These are phyloP conservation scores for Therioaphis trifolii DNA, from an alignment of 2,888 invertebrate genomes.

Conservation along the genomic window DNA sequence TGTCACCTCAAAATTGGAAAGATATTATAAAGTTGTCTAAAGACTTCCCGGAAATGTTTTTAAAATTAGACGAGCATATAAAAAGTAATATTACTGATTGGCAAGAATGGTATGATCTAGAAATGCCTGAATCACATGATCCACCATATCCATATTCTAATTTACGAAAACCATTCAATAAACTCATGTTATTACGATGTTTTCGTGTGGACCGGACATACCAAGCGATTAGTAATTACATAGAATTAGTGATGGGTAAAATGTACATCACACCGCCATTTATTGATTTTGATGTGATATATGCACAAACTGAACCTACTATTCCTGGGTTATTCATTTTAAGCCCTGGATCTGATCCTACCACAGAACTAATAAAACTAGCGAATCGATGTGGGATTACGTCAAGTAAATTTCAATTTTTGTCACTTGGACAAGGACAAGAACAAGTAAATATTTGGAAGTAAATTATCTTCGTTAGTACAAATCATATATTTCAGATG, in stretches of 20 bases:
- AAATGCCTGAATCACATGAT: conserved; percentile 79
- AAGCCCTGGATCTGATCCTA: conserved; percentile 94
- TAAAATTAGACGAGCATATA: conserved; percentile 71
- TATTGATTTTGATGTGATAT: conserved; percentile 84
- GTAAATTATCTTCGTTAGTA: background rate
- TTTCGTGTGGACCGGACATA: conserved; percentile 91
- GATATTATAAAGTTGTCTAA: conserved; percentile 79
- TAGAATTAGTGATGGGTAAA: conserved; percentile 85
- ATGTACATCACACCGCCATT: conserved; percentile 90
- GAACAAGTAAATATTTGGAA: conserved; percentile 76
- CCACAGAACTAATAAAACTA: conserved; percentile 84
- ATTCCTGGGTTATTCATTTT: conserved; percentile 93
- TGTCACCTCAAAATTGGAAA: conserved; percentile 84
- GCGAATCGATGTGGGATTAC: conserved; percentile 79
- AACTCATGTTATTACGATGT: conserved; percentile 86
- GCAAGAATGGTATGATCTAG: conserved; percentile 84
- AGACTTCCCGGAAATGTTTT: conserved; percentile 79
- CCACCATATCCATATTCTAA: conserved; percentile 81
- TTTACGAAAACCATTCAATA: conserved; percentile 75
- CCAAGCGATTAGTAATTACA: conserved; percentile 85
- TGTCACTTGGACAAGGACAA: conserved; percentile 94
- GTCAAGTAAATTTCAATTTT: conserved; percentile 83
- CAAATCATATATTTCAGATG: conserved; percentile 70
- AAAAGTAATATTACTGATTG: conserved; percentile 16
- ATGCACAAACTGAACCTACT: conserved; percentile 83